These are phyloP conservation scores for Drosophila nigromelanica DNA, from an alignment of 1,140 invertebrate genomes.

Conservation along the genomic window DNA sequence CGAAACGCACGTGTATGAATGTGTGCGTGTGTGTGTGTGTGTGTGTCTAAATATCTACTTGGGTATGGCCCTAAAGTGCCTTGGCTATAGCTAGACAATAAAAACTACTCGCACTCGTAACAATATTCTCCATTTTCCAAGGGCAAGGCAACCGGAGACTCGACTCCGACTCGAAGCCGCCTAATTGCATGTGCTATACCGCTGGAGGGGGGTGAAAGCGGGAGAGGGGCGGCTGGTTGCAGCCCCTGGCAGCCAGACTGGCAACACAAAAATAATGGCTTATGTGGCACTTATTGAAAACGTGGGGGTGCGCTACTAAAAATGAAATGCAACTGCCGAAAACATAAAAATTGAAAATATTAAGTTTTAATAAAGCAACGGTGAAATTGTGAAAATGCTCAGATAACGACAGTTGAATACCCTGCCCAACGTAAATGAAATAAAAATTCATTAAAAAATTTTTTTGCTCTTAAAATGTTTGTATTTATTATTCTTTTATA, in stretches of 20 bases:
- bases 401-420: slow-evolving; percentile 4
- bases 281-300: slow-evolving; percentile 23
- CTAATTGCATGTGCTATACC: slow-evolving; percentile 45
- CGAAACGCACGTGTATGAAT: too few species aligned
- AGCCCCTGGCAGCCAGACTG: slow-evolving; percentile 16
- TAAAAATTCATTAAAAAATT: too few species aligned
- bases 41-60: slow-evolving; percentile 24
- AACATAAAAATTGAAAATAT: slow-evolving; percentile 43
- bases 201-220: not conserved
- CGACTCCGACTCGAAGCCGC: not conserved
- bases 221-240: not conserved
- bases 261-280: slow-evolving; percentile 37
- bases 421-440: not conserved
- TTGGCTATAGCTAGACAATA: slow-evolving; percentile 56
- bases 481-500: too few species aligned
- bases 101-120: slow-evolving; percentile 50
- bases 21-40: not conserved
- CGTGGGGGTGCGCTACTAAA: slow-evolving; percentile 34
- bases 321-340: slow-evolving; percentile 40
- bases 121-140: slow-evolving; percentile 62
- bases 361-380: slow-evolving; percentile 44
- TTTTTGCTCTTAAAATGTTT: too few species aligned
- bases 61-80: slow-evolving; percentile 21
- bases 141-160: slow-evolving; percentile 52
- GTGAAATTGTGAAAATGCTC: not conserved